phyloP scores from a whole-genome alignment of 2,113 vertebrate species.

The Ciconia stormi region DNA sequence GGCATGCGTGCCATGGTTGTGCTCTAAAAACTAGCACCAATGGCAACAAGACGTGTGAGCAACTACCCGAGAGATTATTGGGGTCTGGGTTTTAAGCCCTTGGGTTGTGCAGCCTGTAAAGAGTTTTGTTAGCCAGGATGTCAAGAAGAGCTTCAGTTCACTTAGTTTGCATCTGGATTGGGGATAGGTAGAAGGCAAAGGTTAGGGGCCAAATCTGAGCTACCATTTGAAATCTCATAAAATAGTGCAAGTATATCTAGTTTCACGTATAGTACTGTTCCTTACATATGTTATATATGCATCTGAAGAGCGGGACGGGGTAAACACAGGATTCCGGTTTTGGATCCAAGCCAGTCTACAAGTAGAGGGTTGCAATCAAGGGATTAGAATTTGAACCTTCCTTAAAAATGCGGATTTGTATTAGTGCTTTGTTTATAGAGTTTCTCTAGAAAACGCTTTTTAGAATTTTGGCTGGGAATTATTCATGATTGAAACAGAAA shows the following conservation, averaged over 20 bases:
- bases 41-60: background rate
- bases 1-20: no score
- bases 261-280: background rate
- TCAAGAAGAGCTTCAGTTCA: background rate
- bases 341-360: background rate
- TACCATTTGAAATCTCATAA: background rate
- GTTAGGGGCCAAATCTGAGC: background rate
- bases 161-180: background rate
- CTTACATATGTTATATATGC: background rate
- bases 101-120: no score
- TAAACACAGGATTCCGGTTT: background rate
- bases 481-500: background rate
- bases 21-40: background rate
- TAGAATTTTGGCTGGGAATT: background rate
- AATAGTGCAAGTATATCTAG: background rate
- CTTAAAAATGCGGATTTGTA: background rate
- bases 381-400: background rate
- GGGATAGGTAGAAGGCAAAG: background rate
- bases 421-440: background rate
- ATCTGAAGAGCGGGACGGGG: fast-evolving
- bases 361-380: background rate
- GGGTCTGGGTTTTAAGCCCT: background rate
- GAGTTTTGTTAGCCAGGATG: background rate
- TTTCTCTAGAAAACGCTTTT: background rate
- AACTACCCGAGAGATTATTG: background rate